A percentile compares a stretch with the other conserved stretches of the same genome.
Conservation (phyloP, 2,113 vertebrate genomes). For the Mesoclemmys tuberculata region DNA sequence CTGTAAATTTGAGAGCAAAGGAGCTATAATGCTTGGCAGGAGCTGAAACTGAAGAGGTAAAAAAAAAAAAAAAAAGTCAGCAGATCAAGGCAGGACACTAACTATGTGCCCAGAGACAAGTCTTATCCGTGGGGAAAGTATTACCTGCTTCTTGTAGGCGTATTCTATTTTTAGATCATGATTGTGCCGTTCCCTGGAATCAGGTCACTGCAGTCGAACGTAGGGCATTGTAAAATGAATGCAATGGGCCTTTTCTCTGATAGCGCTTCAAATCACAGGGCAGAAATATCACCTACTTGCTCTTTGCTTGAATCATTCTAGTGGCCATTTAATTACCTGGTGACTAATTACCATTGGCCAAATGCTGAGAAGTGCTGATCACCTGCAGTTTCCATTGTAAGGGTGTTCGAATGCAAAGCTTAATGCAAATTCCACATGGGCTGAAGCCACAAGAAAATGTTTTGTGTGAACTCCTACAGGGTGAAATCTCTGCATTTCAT, state of each 20-base stretch:
- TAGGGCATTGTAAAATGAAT: neutral
- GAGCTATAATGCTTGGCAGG: neutral
- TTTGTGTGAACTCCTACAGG: neutral
- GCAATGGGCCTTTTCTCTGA: neutral
- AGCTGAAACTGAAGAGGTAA: neutral
- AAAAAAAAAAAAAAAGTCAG: neutral
- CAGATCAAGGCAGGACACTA: neutral
- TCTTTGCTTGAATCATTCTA: neutral
- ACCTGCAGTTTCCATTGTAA: neutral
- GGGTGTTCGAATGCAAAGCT: neutral
- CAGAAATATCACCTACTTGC: neutral
- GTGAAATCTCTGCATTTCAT: neutral
- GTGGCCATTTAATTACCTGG: neutral
- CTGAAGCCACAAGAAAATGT: neutral
- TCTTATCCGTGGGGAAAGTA: neutral
- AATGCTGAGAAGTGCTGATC: neutral
- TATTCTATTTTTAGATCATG: neutral
- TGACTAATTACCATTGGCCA: neutral
- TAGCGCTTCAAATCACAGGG: neutral
- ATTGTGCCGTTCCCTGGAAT: neutral
- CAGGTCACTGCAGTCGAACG: neutral
- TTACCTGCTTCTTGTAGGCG: fast-evolving
- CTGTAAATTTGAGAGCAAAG: neutral
- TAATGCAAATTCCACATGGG: neutral
- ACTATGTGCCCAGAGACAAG: fast-evolving